Conservation (phyloP, 2,888 invertebrate genomes). For the Heteropelma amictum region DNA sequence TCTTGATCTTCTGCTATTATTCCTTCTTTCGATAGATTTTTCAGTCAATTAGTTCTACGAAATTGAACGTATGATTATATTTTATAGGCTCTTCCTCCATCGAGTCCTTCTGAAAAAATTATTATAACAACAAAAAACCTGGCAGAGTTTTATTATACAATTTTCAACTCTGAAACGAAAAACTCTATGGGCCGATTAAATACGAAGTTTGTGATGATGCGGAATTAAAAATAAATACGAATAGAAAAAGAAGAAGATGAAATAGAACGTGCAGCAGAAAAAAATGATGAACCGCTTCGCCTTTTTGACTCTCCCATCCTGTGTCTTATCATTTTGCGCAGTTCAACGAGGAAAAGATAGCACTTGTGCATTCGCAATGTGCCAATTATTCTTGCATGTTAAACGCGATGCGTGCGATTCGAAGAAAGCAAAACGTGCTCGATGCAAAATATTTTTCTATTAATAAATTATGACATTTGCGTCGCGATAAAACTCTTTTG, state of each 20-base stretch:
- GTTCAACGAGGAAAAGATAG: conserved; percentile 30
- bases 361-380: not conserved
- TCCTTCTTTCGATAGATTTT: too few relatives aligned
- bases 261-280: not conserved
- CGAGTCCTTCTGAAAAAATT: too few relatives aligned
- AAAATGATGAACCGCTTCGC: conserved; percentile 7
- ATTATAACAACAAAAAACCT: too few relatives aligned
- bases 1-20: too few relatives aligned
- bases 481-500: conserved; percentile 21
- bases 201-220: too few relatives aligned
- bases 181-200: too few relatives aligned
- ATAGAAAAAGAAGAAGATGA: not conserved
- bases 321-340: conserved; percentile 46
- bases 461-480: conserved; percentile 48
- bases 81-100: too few relatives aligned
- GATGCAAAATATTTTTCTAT: conserved; percentile 32
- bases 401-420: conserved; percentile 8
- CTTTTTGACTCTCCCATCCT: conserved; percentile 22
- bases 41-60: too few relatives aligned
- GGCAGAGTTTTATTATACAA: too few relatives aligned
- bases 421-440: conserved; percentile 27
- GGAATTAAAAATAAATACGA: too few relatives aligned
- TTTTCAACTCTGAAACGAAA: too few relatives aligned
- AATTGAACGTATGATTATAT: too few relatives aligned
- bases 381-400: conserved; percentile 32